phyloP scores from a whole-genome alignment of 2,888 invertebrate species.

The Cyclophora punctaria region DNA sequence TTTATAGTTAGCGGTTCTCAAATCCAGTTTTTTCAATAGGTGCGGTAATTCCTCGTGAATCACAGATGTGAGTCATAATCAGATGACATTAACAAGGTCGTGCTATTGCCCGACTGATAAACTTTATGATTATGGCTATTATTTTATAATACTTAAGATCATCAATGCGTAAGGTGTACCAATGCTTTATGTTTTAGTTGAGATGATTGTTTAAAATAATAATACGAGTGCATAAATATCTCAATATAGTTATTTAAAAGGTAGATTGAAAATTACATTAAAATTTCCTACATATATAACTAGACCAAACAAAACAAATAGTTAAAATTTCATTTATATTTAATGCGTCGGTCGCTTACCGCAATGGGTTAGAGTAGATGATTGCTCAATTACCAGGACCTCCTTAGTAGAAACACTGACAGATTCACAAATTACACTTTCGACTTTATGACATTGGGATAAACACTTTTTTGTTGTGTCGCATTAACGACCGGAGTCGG shows the following conservation, averaged over 20 bases:
- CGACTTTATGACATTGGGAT: conserved; percentile 51
- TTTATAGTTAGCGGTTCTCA: conserved; percentile 11
- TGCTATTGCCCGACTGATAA: conserved; percentile 31
- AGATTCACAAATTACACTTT: conserved; percentile 41
- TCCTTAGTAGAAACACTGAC: conserved; percentile 69
- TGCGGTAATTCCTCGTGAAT: conserved; percentile 29
- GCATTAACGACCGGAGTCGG: conserved; percentile 56
- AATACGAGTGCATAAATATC: too few species aligned
- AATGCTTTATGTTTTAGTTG: too few species aligned
- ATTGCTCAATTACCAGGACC: conserved; percentile 75
- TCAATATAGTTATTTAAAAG: too few species aligned
- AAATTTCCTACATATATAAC: not conserved
- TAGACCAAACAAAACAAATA: conserved; percentile 61
- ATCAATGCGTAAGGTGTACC: too few species aligned
- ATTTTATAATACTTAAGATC: too few species aligned
- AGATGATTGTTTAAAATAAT: too few species aligned
- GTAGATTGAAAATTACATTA: too few species aligned
- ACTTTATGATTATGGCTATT: not conserved
- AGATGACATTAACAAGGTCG: conserved; percentile 60
- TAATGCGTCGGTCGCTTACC: conserved; percentile 66
- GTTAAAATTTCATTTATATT: conserved; percentile 63
- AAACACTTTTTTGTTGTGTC: conserved; percentile 51
- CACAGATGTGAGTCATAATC: conserved; percentile 38
- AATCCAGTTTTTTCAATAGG: conserved; percentile 25
- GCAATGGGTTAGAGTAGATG: conserved; percentile 69